These are phyloP conservation scores for Ranitomeya variabilis DNA, from an alignment of 2,113 vertebrate species.

Conservation along the genomic window DNA sequence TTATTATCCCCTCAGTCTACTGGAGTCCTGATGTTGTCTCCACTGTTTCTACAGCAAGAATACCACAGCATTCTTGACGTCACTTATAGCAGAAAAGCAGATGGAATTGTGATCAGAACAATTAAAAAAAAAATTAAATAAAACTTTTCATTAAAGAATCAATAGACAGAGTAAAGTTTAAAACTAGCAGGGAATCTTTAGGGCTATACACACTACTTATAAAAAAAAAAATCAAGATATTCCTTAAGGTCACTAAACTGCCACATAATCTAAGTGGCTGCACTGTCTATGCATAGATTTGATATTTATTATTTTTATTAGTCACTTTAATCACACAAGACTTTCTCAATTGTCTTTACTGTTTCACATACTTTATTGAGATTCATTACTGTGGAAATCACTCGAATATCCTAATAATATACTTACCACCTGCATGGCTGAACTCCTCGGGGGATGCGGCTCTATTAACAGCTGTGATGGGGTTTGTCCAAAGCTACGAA, in stretches of 20 bases:
- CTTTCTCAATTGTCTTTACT: neutral
- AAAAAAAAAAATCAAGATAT: neutral
- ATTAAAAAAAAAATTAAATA: no score
- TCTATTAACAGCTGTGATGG: constrained; percentile 96
- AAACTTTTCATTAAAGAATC: no score
- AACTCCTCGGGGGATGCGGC: constrained; percentile 94
- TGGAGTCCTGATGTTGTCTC: no score
- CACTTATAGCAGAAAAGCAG: no score
- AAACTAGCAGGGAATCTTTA: no score
- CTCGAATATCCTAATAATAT: neutral
- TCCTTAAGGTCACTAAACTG: neutral
- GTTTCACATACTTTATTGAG: neutral
- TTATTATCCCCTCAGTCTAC: no score
- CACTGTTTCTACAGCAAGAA: no score
- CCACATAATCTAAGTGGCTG: neutral
- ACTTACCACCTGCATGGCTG: constrained; percentile 99
- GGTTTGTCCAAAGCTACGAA: constrained; percentile 97
- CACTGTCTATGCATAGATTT: neutral
- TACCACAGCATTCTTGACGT: no score
- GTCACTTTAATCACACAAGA: neutral
- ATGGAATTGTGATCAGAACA: no score
- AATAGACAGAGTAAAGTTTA: no score
- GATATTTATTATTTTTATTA: neutral
- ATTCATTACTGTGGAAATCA: neutral
- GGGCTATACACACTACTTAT: no score